Evolutionary conservation across 2,797 vertebrate genomes (phyloP).

Genomic region (Sciurus carolinensis): DNA sequence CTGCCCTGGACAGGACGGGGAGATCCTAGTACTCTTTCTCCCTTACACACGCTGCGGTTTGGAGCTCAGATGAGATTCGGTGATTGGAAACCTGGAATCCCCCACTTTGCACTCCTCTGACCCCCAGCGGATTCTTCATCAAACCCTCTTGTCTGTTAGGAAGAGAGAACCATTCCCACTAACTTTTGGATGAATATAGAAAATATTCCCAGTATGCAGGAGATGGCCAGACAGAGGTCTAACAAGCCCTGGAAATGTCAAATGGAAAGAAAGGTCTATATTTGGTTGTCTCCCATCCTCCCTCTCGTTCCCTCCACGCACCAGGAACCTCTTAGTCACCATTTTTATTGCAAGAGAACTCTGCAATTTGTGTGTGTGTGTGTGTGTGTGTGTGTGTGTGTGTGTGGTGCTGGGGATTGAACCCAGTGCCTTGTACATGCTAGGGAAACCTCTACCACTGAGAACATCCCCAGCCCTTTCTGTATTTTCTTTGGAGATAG

Average conservation of each 20-base stretch:
- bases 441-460: neutral
- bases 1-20: neutral
- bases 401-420: neutral
- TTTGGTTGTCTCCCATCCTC: neutral
- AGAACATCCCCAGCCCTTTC: neutral
- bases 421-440: neutral
- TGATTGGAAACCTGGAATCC: neutral
- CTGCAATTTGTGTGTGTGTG: neutral
- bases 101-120: neutral
- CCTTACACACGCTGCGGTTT: neutral
- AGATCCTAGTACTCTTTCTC: neutral
- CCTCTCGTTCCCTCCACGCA: neutral
- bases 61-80: neutral
- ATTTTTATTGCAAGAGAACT: neutral
- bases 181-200: neutral
- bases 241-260: neutral
- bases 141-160: neutral
- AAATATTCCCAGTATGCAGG: neutral
- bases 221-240: neutral
- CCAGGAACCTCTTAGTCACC: constrained; percentile 34
- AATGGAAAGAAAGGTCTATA: neutral
- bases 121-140: neutral
- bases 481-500: neutral
- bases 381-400: no score
- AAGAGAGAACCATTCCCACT: neutral